Percentiles rank a stretch among this genome's conserved stretches.
Conservation (phyloP, 2,797 vertebrate species). For the Pantherophis alleghaniensis region DNA sequence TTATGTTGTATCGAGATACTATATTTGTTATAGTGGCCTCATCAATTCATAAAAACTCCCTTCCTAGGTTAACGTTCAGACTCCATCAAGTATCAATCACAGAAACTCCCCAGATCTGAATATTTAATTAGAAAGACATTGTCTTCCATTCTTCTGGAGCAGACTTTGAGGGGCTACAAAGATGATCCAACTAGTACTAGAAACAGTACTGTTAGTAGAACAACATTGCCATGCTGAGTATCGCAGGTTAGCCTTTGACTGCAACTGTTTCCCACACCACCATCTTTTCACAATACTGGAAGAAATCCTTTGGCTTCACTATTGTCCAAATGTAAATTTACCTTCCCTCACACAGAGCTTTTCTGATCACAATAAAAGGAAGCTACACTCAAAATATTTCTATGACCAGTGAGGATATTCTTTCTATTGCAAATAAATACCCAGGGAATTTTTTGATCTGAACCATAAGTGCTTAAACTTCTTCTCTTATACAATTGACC, state of each 20-base stretch:
- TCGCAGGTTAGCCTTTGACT: neutral
- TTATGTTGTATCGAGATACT: neutral
- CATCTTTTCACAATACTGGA: neutral
- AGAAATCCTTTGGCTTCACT: neutral
- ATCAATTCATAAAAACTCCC: neutral
- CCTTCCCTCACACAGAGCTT: too few relatives aligned
- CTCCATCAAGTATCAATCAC: neutral
- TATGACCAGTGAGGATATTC: neutral
- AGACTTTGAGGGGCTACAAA: neutral
- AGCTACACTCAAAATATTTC: neutral
- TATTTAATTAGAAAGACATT: neutral
- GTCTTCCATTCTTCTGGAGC: neutral
- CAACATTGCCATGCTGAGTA: neutral
- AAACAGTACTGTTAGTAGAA: neutral
- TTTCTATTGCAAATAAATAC: neutral
- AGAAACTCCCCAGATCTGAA: neutral
- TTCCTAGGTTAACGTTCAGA: neutral
- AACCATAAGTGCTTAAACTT: neutral
- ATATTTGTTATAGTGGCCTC: neutral
- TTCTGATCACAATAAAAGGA: neutral
- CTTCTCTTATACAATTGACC: neutral
- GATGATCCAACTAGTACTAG: neutral
- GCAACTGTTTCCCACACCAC: neutral
- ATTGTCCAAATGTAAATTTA: neutral
- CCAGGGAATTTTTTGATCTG: neutral